These are phyloP conservation scores for Cercopithecus petaurista DNA, from an alignment of 2,797 vertebrate genomes.

Conservation along the genomic window DNA sequence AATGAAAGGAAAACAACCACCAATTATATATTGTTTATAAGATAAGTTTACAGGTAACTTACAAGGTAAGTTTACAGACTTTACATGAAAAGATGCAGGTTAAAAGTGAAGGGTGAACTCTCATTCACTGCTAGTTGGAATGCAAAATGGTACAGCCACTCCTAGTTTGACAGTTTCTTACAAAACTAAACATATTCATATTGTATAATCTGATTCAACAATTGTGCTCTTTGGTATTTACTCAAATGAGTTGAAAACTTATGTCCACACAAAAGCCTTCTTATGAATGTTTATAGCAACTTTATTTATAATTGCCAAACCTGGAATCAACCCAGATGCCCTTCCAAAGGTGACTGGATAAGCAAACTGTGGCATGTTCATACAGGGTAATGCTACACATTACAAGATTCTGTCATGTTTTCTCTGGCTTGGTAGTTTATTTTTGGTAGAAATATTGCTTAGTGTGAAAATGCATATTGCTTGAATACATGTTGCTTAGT, in stretches of 20 bases:
- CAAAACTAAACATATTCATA: background rate
- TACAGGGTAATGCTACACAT: background rate
- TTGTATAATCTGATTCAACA: background rate
- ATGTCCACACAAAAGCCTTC: background rate
- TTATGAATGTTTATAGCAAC: background rate
- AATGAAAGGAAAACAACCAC: background rate
- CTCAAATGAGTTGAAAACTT: background rate
- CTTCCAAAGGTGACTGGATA: background rate
- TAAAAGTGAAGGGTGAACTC: background rate
- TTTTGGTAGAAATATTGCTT: background rate
- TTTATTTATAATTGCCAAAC: background rate
- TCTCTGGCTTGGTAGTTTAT: background rate
- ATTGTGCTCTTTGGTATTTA: background rate
- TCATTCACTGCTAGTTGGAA: background rate
- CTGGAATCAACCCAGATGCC: background rate
- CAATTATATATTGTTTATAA: background rate
- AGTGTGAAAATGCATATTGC: background rate
- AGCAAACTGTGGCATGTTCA: background rate
- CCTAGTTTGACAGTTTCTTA: background rate
- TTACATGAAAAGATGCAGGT: background rate
- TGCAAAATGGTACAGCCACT: background rate
- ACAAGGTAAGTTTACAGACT: background rate
- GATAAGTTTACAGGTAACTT: background rate
- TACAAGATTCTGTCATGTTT: background rate
- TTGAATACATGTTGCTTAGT: background rate